phyloP scores from a whole-genome alignment of 2,888 invertebrate genomes.

The Brachyopa scutellaris region DNA sequence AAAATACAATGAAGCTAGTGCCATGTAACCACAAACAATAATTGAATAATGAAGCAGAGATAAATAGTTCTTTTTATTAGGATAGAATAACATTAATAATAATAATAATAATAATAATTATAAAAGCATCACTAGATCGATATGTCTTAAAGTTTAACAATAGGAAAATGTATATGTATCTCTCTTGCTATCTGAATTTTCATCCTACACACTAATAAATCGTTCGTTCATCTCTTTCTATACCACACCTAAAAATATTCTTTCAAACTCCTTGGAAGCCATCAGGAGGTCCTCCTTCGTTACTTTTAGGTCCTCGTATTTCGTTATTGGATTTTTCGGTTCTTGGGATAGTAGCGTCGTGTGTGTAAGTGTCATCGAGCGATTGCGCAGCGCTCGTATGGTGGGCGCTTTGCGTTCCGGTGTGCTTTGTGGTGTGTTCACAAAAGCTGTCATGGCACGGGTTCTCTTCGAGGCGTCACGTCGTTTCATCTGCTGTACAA shows the following conservation, averaged over 20 bases:
- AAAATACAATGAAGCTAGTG: not conserved
- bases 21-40: too few relatives aligned
- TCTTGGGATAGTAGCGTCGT: slow-evolving; percentile 37
- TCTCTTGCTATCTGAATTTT: slow-evolving; percentile 51
- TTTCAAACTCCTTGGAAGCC: slow-evolving; percentile 77
- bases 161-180: slow-evolving; percentile 39
- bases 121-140: slow-evolving; percentile 66
- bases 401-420: slow-evolving; percentile 52
- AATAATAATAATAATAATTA: slow-evolving; percentile 63
- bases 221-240: slow-evolving; percentile 54
- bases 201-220: slow-evolving; percentile 57
- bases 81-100: slow-evolving; percentile 51
- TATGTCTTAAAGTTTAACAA: slow-evolving; percentile 38
- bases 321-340: slow-evolving; percentile 68
- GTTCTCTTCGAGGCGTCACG: slow-evolving; percentile 77
- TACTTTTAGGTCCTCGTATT: slow-evolving; percentile 78
- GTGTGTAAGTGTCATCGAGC: slow-evolving; percentile 73
- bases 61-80: slow-evolving; percentile 18
- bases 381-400: slow-evolving; percentile 69
- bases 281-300: slow-evolving; percentile 78
- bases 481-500: slow-evolving; percentile 72
- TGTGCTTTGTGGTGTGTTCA: slow-evolving; percentile 65
- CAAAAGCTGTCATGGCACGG: slow-evolving; percentile 76
- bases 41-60: slow-evolving; percentile 35
- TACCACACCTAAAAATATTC: slow-evolving; percentile 78